These are phyloP conservation scores for Alectura lathami DNA, from an alignment of 2,113 vertebrate genomes.

Conservation along the genomic window DNA sequence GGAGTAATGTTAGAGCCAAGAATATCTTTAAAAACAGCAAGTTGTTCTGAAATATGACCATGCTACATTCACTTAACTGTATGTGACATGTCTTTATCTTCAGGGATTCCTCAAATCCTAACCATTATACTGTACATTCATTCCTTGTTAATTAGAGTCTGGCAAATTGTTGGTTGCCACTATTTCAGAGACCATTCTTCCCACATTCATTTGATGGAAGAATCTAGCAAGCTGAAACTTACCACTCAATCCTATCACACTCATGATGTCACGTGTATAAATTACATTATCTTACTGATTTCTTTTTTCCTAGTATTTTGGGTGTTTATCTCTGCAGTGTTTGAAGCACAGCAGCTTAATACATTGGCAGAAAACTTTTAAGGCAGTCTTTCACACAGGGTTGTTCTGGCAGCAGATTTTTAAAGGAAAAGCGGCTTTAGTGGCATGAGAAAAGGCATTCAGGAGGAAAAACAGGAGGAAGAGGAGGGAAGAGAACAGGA, in stretches of 20 bases:
- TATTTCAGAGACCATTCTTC: background rate
- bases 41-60: background rate
- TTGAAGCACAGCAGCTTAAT: background rate
- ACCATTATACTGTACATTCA: background rate
- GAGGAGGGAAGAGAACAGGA: background rate
- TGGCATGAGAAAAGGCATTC: background rate
- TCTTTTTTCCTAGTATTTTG: background rate
- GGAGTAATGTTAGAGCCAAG: background rate
- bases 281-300: background rate
- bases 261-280: background rate
- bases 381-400: background rate
- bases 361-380: background rate
- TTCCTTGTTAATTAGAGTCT: background rate
- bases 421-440: background rate
- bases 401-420: background rate
- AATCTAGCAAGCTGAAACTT: background rate
- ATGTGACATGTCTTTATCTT: constrained; percentile 4
- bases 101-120: background rate
- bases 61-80: background rate
- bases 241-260: rapidly evolving
- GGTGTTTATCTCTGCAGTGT: background rate
- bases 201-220: background rate
- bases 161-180: background rate
- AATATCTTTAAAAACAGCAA: background rate
- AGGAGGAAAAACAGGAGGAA: background rate